Conservation (phyloP, 2,113 vertebrate genomes). For the Phaetusa simplex region DNA sequence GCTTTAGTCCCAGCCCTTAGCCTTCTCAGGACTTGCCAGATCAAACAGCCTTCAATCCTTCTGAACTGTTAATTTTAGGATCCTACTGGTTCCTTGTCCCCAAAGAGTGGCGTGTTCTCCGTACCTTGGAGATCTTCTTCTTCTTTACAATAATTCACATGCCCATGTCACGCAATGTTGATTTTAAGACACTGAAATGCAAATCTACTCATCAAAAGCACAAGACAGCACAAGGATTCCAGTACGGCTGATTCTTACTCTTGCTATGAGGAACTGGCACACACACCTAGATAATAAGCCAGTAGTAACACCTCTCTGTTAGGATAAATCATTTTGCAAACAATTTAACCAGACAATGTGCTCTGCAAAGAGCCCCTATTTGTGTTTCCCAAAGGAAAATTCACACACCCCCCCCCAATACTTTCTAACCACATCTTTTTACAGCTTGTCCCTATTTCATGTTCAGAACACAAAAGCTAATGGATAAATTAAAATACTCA, state of each 20-base stretch:
- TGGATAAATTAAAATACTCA: background rate
- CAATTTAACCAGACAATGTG: background rate
- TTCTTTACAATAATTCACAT: background rate
- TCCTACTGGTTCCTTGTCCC: background rate
- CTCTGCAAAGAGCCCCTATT: background rate
- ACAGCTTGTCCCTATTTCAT: background rate
- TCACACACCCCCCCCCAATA: rapidly evolving
- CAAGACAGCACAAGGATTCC: background rate
- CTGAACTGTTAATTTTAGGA: background rate
- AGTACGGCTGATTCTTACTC: background rate
- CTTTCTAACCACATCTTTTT: background rate
- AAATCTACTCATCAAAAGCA: background rate
- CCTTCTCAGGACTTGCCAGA: background rate
- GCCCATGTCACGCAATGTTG: rapidly evolving
- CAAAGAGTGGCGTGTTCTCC: background rate
- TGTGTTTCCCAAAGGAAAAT: background rate
- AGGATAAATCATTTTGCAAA: background rate
- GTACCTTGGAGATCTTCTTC: background rate
- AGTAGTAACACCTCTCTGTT: background rate
- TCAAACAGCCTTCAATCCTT: background rate
- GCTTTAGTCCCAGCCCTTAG: background rate
- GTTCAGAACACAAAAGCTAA: background rate
- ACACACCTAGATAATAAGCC: background rate
- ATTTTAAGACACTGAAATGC: background rate
- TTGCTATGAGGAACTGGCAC: background rate